phyloP scores from a whole-genome alignment of 53 echinoderm and acorn worm species.

The Crossaster papposus region DNA sequence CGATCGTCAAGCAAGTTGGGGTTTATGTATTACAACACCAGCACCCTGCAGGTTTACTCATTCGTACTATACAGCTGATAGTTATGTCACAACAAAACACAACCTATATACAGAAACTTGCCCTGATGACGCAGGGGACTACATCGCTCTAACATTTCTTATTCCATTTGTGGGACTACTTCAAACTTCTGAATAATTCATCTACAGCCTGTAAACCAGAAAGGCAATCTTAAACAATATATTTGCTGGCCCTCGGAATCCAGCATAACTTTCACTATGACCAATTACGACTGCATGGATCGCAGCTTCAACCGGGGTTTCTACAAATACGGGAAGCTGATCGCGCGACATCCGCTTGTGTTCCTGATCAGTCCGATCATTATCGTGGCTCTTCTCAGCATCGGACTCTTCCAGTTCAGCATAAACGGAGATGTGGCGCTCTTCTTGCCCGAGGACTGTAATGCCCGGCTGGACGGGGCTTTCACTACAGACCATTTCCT shows the following conservation, averaged over 20 bases:
- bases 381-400: conserved; percentile 68
- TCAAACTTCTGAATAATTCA: too few species aligned
- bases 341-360: conserved; percentile 74
- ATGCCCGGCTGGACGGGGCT: conserved; percentile 70
- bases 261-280: conserved; percentile 45
- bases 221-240: not conserved
- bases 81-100: not conserved
- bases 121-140: not conserved
- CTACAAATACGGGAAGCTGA: conserved; percentile 79
- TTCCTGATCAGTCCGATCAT: conserved; percentile 81
- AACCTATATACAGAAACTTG: not conserved
- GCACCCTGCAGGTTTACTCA: too few species aligned
- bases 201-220: too few species aligned
- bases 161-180: too few species aligned
- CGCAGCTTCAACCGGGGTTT: conserved; percentile 74
- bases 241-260: not conserved
- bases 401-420: conserved; percentile 73
- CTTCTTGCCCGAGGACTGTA: conserved; percentile 85
- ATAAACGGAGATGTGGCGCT: conserved; percentile 88
- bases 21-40: too few species aligned
- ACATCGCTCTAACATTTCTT: too few species aligned
- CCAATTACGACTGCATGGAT: conserved; percentile 80
- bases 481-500: conserved; percentile 65
- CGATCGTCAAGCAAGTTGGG: too few species aligned
- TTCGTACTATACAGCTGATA: not conserved